Evolutionary conservation across 1,140 invertebrate species (phyloP), one percentile per base, ranked within the genome.

Genomic region (Lucilia cuprina): DNA sequence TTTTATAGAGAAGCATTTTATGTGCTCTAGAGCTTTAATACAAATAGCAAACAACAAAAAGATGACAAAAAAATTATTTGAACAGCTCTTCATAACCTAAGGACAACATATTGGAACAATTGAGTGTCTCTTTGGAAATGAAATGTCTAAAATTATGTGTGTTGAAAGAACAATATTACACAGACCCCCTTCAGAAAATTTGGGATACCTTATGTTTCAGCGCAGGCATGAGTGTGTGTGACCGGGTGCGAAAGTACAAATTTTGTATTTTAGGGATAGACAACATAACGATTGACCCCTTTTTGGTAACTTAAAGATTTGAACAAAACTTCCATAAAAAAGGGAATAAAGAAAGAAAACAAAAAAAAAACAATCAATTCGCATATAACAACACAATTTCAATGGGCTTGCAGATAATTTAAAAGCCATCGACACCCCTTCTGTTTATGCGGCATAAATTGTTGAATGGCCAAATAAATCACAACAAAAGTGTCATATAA

Each of bases 391-490:
- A 87, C 88, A 86, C 87, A 87, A 88, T 88, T 88, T 88, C 86
- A 87, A 88, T 87, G 87, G 84, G 85, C 88, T 87, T 89, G 88
- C 88, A 89, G 88, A 89, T 88, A 89, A 89, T 89, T 89, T 87
- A 89, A 89, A 89, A 89, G 88, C 88, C 87, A 89, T 89, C 89
- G 88, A 89, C 88, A 89, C 88, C 88, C 88, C 89, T 89, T 55
- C 77, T 49, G 82, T 83, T 82, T 82, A 82, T 70, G 49, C 60
- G 82, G 50, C 82, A 89, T 89, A 87, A 89, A 89, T 89, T 88
- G 88, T 88, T 89, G 88, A 89, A 89, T 89, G 88, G 88, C 88
- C 88, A 89, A 89, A 89, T 89, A 89, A 89, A 89, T 89, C 88
- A 89, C 87, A 89, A 87, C 88, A 89, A 47, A 89, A 89, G 88